Evolutionary conservation across 2,888 invertebrate species (phyloP), one percentile per base, ranked within the genome.

Genomic region (Yponomeuta cagnagella): DNA sequence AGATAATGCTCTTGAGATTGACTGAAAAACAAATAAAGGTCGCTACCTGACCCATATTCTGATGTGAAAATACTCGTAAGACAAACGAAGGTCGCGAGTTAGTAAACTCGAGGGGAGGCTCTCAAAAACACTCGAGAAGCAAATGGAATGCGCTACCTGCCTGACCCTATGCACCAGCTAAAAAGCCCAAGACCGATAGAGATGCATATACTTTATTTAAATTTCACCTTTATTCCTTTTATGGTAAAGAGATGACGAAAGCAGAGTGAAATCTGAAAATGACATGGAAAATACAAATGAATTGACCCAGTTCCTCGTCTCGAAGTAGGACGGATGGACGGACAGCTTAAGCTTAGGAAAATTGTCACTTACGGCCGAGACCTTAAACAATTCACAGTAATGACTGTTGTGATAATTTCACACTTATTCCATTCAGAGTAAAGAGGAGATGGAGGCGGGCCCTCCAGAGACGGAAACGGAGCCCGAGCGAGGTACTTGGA

Each of bases 401-500:
- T 58, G 52, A 15, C 15, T 52, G 15, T 58, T 58, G 8, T 15
- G 15, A 5, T 10, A 64, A 64, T 30, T 30, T 30, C 64, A 1
- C 33, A 4, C 9, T 65, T 65, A 30, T 48, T 48, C 65, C 31
- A 31, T 10, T 58, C 67, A 70, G 70, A 52, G 67, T 43, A 63
- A 43, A 30, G 68, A 68, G 9, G 68, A 71, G 12, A 15, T 33
- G 15, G 71, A 68, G 4, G 67, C 15, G 12, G 68, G 63, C 10
- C 75, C 73, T 65, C 74, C 74, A 23, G 76, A 77, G 1, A 89
- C 86, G 72, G 88, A 86, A 4, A 73, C 79, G 2, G 88, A 89
- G 74, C 95, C 94, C 10, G 95, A 93, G 77, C 93, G 95, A 6
- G 95, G 95, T 73, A 95, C 94, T 79, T 95, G 95, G 95, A 94